These are phyloP conservation scores for Drosophila kanekoi DNA, from an alignment of 2,888 invertebrate species.

Conservation along the genomic window DNA sequence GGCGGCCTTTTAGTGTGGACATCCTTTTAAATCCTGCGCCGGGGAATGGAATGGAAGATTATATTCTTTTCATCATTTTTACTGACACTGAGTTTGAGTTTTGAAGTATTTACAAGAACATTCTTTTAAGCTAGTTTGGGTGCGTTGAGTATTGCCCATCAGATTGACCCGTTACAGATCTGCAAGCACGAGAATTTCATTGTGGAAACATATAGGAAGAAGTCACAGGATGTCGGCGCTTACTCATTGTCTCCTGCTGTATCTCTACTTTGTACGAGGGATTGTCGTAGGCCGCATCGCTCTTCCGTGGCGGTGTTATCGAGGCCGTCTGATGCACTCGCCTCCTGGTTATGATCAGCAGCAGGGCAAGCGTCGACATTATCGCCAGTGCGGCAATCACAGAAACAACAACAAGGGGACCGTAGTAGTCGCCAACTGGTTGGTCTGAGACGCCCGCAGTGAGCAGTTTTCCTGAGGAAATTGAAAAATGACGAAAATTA, in stretches of 20 bases:
- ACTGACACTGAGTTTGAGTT: constrained; percentile 73
- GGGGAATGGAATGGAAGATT: constrained; percentile 48
- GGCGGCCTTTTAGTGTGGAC: constrained; percentile 55
- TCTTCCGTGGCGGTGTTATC: constrained; percentile 92
- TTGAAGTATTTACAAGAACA: constrained; percentile 70
- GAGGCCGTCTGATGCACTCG: constrained; percentile 90
- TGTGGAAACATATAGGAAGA: neutral
- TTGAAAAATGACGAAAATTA: neutral
- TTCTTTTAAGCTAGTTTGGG: constrained; percentile 58
- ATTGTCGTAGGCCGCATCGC: constrained; percentile 96
- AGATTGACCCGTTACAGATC: constrained; percentile 67
- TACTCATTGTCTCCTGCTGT: constrained; percentile 97
- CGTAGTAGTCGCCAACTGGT: constrained; percentile 91
- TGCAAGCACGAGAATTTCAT: constrained; percentile 22
- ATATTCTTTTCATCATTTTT: constrained; percentile 44
- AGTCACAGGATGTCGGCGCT: constrained; percentile 48
- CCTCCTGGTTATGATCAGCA: constrained; percentile 92
- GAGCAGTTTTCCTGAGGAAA: constrained; percentile 86
- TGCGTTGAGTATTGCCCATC: constrained; percentile 43
- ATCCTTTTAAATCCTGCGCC: constrained; percentile 54
- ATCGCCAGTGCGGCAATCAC: constrained; percentile 94
- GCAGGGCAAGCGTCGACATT: constrained; percentile 91
- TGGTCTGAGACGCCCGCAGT: constrained; percentile 83
- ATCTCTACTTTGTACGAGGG: constrained; percentile 97
- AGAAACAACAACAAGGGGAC: constrained; percentile 94